Evolutionary conservation across 1,140 invertebrate genomes (phyloP).

Genomic region (Thaumatotibia leucotreta): DNA sequence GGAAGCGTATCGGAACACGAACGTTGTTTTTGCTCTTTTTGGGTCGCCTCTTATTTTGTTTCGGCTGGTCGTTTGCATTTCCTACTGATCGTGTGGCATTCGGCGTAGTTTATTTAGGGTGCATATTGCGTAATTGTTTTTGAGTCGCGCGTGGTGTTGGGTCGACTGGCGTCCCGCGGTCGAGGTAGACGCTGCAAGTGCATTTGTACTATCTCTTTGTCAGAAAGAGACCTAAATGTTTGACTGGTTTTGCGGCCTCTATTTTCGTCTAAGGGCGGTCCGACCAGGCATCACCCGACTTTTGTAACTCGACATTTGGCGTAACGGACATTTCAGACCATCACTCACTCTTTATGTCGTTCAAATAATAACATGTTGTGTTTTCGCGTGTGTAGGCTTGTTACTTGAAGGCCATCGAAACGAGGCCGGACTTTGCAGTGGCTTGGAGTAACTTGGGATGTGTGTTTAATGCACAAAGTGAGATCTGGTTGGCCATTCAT

Average conservation of each 20-base stretch:
- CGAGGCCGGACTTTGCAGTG: constrained; percentile 98
- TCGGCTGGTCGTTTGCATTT: constrained; percentile 65
- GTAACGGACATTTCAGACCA: constrained; percentile 64
- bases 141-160: constrained; percentile 45
- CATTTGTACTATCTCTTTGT: background rate
- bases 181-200: background rate
- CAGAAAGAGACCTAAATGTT: too few species aligned
- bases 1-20: constrained; percentile 45
- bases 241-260: background rate
- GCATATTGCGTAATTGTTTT: constrained; percentile 60
- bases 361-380: constrained; percentile 40
- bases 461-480: constrained; percentile 99
- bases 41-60: background rate
- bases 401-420: constrained; percentile 99
- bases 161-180: constrained; percentile 9
- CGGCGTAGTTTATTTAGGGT: constrained; percentile 66
- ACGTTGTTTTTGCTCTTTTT: constrained; percentile 1
- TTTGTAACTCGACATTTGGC: constrained; percentile 56
- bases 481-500: constrained; percentile 99
- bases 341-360: constrained; percentile 31
- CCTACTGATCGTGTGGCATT: constrained; percentile 68
- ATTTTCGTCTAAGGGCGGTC: constrained; percentile 21
- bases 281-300: constrained; percentile 46
- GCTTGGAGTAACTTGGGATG: constrained; percentile 99
- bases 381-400: constrained; percentile 89